phyloP scores from a whole-genome alignment of 37 sponge, comb jelly and placozoan genomes.

The Cladorhizidae sp. region DNA sequence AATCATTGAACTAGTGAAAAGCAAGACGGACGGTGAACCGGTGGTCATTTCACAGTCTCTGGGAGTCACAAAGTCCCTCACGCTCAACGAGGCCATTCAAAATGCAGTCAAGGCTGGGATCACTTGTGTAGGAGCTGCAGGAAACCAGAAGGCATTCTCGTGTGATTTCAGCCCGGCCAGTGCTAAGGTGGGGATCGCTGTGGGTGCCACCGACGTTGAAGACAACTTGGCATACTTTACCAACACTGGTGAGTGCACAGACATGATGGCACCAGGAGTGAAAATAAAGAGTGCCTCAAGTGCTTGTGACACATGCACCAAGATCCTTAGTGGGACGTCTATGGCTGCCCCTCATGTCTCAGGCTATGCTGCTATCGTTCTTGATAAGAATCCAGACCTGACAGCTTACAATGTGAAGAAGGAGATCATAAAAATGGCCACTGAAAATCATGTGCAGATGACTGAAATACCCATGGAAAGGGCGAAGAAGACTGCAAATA shows the following conservation, averaged over 20 bases:
- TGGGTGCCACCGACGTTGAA: conserved; percentile 56
- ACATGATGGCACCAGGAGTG: conserved; percentile 75
- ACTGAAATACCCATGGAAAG: neutral
- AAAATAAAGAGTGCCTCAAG: conserved; percentile 48
- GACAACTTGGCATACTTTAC: conserved; percentile 55
- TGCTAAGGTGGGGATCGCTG: conserved; percentile 51
- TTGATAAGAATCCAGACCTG: conserved; percentile 19
- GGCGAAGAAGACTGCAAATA: conserved; percentile 45
- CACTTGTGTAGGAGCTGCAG: conserved; percentile 62
- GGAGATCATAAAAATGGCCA: conserved; percentile 40
- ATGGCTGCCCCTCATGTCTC: conserved; percentile 82
- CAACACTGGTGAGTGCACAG: conserved; percentile 69
- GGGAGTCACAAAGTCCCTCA: conserved; percentile 39
- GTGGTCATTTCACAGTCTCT: conserved; percentile 72
- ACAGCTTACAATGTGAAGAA: conserved; percentile 47
- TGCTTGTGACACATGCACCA: conserved; percentile 54
- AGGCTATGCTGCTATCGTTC: conserved; percentile 67
- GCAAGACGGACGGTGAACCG: conserved; percentile 11
- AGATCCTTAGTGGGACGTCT: conserved; percentile 71
- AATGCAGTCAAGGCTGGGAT: conserved; percentile 37
- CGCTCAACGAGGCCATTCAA: conserved; percentile 44
- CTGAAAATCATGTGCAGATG: conserved; percentile 30
- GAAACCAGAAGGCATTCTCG: conserved; percentile 69
- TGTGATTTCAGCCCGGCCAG: conserved; percentile 70
- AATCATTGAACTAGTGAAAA: conserved; percentile 36